These are phyloP conservation scores for Tragelaphus scriptus DNA, from an alignment of 2,113 vertebrate species.

Conservation along the genomic window DNA sequence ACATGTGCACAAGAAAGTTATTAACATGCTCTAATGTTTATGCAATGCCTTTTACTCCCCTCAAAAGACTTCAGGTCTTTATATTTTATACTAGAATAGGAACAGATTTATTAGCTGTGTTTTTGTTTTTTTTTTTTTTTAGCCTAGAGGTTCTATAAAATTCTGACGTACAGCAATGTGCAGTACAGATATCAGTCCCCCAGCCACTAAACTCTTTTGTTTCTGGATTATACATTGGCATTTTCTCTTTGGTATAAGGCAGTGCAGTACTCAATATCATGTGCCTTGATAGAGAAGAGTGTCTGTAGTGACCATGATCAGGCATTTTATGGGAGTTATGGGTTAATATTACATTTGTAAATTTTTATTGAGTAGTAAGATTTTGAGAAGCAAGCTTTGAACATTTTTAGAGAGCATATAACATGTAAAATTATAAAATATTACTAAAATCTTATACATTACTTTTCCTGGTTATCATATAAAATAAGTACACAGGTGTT, in stretches of 20 bases:
- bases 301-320: not conserved
- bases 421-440: not conserved
- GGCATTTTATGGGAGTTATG: not conserved
- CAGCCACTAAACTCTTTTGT: not conserved
- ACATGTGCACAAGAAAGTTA: constrained; percentile 9
- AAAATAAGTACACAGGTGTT: not conserved
- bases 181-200: not conserved
- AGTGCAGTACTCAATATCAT: not conserved
- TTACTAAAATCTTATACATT: not conserved
- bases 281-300: not conserved
- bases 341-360: not conserved
- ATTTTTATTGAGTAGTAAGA: not conserved
- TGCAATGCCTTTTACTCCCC: not conserved
- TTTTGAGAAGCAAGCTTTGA: not conserved
- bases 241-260: not conserved
- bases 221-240: not conserved
- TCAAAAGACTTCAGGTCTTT: constrained; percentile 14
- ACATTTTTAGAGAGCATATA: not conserved
- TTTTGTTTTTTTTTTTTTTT: constrained; percentile 7
- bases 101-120: constrained; percentile 18
- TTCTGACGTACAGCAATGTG: not conserved
- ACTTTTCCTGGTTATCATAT: not conserved
- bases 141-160: constrained; percentile 32
- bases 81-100: not conserved
- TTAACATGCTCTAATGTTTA: constrained; percentile 19